Evolutionary conservation across 2,113 vertebrate species (phyloP).

Genomic region (Callionymus lyra): DNA sequence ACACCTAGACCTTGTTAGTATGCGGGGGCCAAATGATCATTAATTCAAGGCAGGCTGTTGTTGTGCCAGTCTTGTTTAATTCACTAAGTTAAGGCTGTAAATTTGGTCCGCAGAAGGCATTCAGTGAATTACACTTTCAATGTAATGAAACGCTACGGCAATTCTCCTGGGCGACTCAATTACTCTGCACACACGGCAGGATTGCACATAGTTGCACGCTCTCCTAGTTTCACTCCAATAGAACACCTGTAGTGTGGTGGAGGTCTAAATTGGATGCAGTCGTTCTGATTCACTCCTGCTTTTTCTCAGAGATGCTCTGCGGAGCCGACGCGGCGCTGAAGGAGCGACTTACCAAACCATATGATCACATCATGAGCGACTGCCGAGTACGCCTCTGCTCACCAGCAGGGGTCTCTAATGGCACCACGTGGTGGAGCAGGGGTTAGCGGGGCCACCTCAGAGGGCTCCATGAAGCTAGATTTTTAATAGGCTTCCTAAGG

Average conservation of each 20-base stretch:
- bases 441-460: too few relatives aligned
- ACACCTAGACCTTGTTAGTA: constrained; percentile 2
- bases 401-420: too few relatives aligned
- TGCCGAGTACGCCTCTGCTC: too few relatives aligned
- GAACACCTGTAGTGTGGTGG: constrained; percentile 43
- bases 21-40: neutral
- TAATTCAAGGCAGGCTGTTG: too few relatives aligned
- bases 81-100: constrained; percentile 30
- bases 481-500: too few relatives aligned
- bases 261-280: constrained; percentile 52
- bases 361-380: too few relatives aligned
- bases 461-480: too few relatives aligned
- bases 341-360: too few relatives aligned
- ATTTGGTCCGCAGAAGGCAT: constrained; percentile 22
- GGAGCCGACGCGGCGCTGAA: too few relatives aligned
- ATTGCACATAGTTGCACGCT: constrained; percentile 49
- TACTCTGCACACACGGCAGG: constrained; percentile 35
- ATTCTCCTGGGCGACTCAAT: constrained; percentile 39
- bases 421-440: too few relatives aligned
- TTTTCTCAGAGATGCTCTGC: constrained; percentile 17
- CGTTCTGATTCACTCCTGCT: constrained; percentile 28
- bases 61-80: constrained; percentile 29
- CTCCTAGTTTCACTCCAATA: constrained; percentile 39
- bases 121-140: constrained; percentile 25
- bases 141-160: constrained; percentile 44